Percentiles rank a stretch among this genome's conserved stretches.
Conservation (phyloP, 2,888 invertebrate genomes). For the Ophion slaviceki region DNA sequence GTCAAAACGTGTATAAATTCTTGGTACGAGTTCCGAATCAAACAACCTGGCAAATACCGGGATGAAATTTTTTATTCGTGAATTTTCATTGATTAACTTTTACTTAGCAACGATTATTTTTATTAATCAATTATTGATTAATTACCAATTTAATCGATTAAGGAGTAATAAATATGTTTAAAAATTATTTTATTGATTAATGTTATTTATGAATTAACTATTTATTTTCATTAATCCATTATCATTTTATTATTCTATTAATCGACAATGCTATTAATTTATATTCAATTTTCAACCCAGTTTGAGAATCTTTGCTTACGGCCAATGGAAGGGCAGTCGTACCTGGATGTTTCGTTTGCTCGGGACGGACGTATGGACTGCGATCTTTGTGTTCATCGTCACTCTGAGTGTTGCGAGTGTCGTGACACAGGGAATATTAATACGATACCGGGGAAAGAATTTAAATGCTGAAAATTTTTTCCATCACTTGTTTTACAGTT, state of each 20-base stretch:
- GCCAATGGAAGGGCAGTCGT: slow-evolving; percentile 38
- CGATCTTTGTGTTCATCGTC: slow-evolving; percentile 57
- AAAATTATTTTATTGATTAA: too few species aligned
- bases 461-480: neutral
- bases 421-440: slow-evolving; percentile 48
- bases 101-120: too few species aligned
- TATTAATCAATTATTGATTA: too few species aligned
- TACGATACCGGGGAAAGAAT: neutral
- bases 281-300: neutral
- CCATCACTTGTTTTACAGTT: slow-evolving; percentile 70
- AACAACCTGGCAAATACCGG: too few species aligned
- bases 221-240: too few species aligned
- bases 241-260: neutral
- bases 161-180: too few species aligned
- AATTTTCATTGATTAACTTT: too few species aligned
- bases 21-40: too few species aligned
- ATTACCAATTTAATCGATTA: too few species aligned
- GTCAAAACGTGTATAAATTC: too few species aligned
- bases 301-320: slow-evolving; percentile 19
- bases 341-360: slow-evolving; percentile 73
- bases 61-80: too few species aligned
- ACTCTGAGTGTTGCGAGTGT: slow-evolving; percentile 64
- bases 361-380: slow-evolving; percentile 65
- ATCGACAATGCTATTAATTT: neutral
- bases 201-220: too few species aligned